Conservation (phyloP, 1,140 invertebrate genomes). For the Ctenoplectra terminalis region DNA sequence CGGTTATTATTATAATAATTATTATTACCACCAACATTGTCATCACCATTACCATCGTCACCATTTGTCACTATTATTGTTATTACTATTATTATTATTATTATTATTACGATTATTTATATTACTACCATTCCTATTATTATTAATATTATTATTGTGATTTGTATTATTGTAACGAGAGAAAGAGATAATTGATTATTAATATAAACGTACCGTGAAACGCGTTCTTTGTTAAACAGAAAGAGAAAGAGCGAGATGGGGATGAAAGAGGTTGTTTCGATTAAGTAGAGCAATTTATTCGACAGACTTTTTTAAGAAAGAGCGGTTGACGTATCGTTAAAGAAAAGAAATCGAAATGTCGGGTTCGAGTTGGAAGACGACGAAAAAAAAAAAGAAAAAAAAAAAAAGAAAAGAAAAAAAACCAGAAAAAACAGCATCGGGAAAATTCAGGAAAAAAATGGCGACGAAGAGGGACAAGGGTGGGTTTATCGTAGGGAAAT, state of each 20-base stretch:
- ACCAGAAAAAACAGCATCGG: no score
- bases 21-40: slow-evolving; percentile 52
- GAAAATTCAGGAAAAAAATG: no score
- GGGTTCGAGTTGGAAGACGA: background rate
- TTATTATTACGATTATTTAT: slow-evolving; percentile 71
- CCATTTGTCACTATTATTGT: slow-evolving; percentile 73
- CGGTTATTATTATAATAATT: slow-evolving; percentile 33
- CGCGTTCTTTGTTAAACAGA: slow-evolving; percentile 27
- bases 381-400: background rate
- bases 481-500: slow-evolving; percentile 8
- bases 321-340: background rate
- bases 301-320: slow-evolving; percentile 31
- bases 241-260: background rate
- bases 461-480: no score
- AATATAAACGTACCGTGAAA: slow-evolving; percentile 2
- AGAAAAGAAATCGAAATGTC: slow-evolving; percentile 9
- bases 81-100: slow-evolving; percentile 67
- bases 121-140: slow-evolving; percentile 60
- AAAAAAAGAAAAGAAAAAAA: no score
- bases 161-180: slow-evolving; percentile 72
- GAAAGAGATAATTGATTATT: slow-evolving; percentile 9
- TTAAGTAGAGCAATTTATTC: slow-evolving; percentile 4
- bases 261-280: background rate
- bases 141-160: slow-evolving; percentile 65
- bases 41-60: slow-evolving; percentile 64